Conservation (phyloP, 2,113 vertebrate species). For the Numenius arquata region DNA sequence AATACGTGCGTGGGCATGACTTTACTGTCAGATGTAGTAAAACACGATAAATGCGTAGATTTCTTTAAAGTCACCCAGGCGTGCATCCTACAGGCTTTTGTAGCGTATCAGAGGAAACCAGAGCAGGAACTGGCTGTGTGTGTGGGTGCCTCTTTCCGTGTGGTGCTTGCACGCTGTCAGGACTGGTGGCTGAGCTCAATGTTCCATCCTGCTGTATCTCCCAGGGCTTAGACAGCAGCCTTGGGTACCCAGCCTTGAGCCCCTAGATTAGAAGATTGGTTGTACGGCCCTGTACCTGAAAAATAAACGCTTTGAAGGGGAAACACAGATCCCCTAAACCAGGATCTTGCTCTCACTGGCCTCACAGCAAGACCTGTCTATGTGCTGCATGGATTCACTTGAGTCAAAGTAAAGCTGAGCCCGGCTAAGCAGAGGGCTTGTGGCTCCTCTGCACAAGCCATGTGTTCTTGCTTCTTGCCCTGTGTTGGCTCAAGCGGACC, state of each 20-base stretch:
- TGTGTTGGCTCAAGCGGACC: rapidly evolving
- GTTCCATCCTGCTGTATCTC: rapidly evolving
- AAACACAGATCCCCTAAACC: background rate
- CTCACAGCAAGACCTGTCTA: background rate
- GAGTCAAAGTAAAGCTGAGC: background rate
- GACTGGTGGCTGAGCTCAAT: background rate
- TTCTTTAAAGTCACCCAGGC: background rate
- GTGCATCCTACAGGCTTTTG: background rate
- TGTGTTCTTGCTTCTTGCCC: background rate
- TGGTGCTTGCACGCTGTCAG: rapidly evolving
- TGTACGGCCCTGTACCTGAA: background rate
- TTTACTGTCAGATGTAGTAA: background rate
- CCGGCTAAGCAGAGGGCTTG: background rate
- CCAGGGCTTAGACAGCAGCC: background rate
- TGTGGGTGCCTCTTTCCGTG: rapidly evolving
- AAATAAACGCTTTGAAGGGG: background rate
- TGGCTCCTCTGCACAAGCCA: background rate
- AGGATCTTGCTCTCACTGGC: background rate
- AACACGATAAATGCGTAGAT: rapidly evolving
- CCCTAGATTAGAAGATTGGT: background rate
- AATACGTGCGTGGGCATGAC: rapidly evolving
- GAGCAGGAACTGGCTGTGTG: rapidly evolving
- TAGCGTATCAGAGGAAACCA: rapidly evolving
- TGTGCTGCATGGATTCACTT: background rate
- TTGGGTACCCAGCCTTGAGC: background rate